A percentile compares a stretch with the other conserved stretches of the same genome.
Evolutionary conservation across 2,797 vertebrate species (phyloP).

Genomic region (Pachyuromys duprasi): DNA sequence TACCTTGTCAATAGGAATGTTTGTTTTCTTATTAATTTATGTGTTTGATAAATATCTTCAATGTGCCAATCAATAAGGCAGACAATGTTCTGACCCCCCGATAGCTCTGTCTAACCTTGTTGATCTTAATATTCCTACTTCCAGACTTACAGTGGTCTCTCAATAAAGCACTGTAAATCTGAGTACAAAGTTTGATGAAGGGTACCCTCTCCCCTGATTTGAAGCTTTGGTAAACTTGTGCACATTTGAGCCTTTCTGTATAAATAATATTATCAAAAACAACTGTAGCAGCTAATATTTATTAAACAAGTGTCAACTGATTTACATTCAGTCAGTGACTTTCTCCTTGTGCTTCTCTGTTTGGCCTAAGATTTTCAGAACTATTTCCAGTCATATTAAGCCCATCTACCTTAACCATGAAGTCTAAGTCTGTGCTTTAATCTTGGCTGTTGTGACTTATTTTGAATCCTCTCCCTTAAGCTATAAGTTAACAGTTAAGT

Average conservation of each 20-base stretch:
- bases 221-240: slow-evolving; percentile 24
- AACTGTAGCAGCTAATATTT: slow-evolving; percentile 56
- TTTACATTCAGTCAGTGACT: slow-evolving; percentile 41
- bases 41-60: slow-evolving; percentile 22
- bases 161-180: slow-evolving; percentile 7
- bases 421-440: slow-evolving; percentile 46
- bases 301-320: slow-evolving; percentile 60
- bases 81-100: neutral
- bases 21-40: slow-evolving; percentile 50
- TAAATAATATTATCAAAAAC: slow-evolving; percentile 49
- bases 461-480: slow-evolving; percentile 47
- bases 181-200: neutral
- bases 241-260: slow-evolving; percentile 13
- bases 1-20: slow-evolving; percentile 26
- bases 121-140: neutral
- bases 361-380: slow-evolving; percentile 61
- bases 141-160: neutral
- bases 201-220: slow-evolving; percentile 33
- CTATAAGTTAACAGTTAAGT: slow-evolving; percentile 54
- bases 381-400: slow-evolving; percentile 53
- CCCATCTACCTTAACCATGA: neutral
- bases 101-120: neutral
- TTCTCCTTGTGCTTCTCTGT: slow-evolving; percentile 28
- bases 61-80: neutral
- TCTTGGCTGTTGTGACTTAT: slow-evolving; percentile 17